Evolutionary conservation across 2,797 vertebrate genomes (phyloP).

Genomic region (Malacoraja senta): DNA sequence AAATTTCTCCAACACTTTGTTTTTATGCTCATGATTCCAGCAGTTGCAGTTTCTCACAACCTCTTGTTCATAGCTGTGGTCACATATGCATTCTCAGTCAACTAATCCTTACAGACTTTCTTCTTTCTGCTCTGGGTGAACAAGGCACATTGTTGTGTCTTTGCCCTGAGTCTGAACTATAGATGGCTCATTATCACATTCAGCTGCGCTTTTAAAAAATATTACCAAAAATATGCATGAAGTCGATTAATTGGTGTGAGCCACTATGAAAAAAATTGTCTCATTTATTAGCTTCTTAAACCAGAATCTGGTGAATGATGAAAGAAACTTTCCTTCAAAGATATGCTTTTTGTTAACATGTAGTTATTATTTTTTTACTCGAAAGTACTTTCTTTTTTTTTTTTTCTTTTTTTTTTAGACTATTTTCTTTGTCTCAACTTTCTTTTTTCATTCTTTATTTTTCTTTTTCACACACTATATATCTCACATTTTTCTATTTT

Average conservation of each 20-base stretch:
- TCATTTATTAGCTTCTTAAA: not conserved
- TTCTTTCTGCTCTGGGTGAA: not conserved
- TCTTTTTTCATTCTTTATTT: too few species aligned
- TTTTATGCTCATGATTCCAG: too few species aligned
- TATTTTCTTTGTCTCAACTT: too few species aligned
- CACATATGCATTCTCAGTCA: not conserved
- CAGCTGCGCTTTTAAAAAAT: not conserved
- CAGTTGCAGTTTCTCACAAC: too few species aligned
- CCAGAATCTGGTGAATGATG: not conserved
- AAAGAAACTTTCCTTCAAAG: too few species aligned
- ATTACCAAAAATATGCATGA: not conserved
- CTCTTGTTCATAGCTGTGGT: too few species aligned
- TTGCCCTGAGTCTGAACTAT: not conserved
- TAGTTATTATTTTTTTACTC: too few species aligned
- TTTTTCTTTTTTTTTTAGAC: too few species aligned
- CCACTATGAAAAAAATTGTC: not conserved
- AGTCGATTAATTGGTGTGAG: not conserved
- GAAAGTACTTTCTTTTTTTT: too few species aligned
- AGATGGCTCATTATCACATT: not conserved
- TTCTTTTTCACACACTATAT: too few species aligned
- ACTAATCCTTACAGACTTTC: not conserved
- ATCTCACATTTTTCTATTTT: too few species aligned
- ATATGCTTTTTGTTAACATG: not conserved
- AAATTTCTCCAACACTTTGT: too few species aligned
- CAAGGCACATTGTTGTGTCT: not conserved